phyloP scores from a whole-genome alignment of 2,113 vertebrate species.

The Malaclemys terrapin region DNA sequence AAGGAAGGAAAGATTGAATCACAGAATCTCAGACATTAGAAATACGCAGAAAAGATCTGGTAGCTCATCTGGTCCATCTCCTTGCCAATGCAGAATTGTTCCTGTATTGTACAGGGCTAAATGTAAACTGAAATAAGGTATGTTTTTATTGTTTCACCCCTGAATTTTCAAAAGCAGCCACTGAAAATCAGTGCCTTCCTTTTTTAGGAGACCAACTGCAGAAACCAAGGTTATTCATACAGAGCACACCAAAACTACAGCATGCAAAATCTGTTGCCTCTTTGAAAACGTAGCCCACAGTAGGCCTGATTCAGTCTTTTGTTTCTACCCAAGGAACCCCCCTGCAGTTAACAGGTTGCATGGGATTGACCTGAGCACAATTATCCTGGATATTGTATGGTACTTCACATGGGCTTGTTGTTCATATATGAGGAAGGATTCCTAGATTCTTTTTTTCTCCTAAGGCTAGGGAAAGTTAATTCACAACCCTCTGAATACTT shows the following conservation, averaged over 20 bases:
- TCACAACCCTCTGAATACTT: neutral
- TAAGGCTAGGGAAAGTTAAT: neutral
- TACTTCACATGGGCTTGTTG: neutral
- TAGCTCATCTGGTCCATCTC: neutral
- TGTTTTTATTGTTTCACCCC: neutral
- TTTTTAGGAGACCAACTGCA: neutral
- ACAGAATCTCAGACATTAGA: neutral
- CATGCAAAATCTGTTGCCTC: rapidly evolving
- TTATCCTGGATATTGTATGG: neutral
- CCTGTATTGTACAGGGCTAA: neutral
- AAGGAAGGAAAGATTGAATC: neutral
- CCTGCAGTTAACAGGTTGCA: neutral
- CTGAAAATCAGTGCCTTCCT: neutral
- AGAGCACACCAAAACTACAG: neutral
- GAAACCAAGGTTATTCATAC: neutral
- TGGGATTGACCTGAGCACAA: neutral
- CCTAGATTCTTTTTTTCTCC: neutral
- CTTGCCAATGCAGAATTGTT: neutral
- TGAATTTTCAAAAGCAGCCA: neutral
- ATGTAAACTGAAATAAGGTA: neutral
- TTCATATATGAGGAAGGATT: neutral
- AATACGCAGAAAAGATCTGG: neutral
- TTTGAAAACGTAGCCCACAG: neutral
- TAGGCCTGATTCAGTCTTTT: neutral
- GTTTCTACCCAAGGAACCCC: neutral